Percentiles rank a stretch among this genome's conserved stretches.
Conservation (phyloP, 2,797 vertebrate species). For the Rallus crepitans region DNA sequence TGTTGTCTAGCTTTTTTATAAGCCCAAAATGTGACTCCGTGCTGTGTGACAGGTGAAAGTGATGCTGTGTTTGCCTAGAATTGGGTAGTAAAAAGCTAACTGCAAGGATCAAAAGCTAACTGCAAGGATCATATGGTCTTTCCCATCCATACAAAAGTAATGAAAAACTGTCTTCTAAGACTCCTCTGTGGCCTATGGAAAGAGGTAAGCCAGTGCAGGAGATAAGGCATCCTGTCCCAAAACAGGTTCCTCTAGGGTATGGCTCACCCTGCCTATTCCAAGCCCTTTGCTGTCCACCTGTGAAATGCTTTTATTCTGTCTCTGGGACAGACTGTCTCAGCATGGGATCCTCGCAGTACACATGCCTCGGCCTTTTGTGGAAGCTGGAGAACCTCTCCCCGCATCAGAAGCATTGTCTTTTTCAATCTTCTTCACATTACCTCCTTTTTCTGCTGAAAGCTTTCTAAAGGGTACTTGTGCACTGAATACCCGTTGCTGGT, state of each 20-base stretch:
- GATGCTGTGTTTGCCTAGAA: background rate
- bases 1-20: background rate
- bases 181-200: background rate
- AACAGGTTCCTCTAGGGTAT: background rate
- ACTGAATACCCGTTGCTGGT: conserved; percentile 29
- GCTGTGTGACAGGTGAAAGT: background rate
- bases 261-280: background rate
- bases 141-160: background rate
- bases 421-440: background rate
- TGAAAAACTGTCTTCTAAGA: background rate
- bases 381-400: background rate
- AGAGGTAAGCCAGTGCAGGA: background rate
- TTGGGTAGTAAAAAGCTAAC: background rate
- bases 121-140: background rate
- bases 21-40: background rate
- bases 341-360: background rate
- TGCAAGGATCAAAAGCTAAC: background rate
- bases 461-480: conserved; percentile 36
- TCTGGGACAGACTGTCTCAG: background rate
- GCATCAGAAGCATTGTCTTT: background rate
- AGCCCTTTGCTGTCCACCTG: background rate
- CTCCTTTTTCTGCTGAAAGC: background rate
- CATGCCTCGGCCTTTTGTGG: background rate
- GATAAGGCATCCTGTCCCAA: background rate
- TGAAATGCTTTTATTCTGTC: background rate